A percentile compares a stretch with the other conserved stretches of the same genome.
phyloP scores from a whole-genome alignment of 2,797 vertebrate species.

The Halcyon chelicuti region DNA sequence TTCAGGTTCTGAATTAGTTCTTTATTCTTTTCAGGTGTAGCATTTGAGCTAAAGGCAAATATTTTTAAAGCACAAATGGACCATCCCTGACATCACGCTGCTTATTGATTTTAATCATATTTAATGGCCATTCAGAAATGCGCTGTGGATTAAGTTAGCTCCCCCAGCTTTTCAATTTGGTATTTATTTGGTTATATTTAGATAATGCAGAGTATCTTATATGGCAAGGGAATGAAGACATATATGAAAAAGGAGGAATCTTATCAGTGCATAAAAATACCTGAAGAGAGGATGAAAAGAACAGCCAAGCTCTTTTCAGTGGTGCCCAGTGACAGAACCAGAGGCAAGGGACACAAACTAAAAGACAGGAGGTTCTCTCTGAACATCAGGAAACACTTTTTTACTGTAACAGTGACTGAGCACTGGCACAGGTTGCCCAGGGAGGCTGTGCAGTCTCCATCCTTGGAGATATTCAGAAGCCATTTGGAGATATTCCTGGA shows the following conservation, averaged over 20 bases:
- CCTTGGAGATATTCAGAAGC: background rate
- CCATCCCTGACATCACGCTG: background rate
- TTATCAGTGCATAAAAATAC: background rate
- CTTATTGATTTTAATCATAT: background rate
- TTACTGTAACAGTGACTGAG: background rate
- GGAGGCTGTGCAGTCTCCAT: background rate
- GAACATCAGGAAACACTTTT: background rate
- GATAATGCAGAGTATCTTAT: background rate
- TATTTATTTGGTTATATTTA: background rate
- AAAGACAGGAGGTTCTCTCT: background rate
- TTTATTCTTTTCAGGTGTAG: background rate
- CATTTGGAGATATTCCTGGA: background rate
- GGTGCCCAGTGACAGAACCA: background rate
- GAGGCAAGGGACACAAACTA: background rate
- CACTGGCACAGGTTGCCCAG: background rate
- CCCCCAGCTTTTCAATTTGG: background rate
- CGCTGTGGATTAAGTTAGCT: background rate
- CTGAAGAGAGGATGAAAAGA: background rate
- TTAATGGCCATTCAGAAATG: background rate
- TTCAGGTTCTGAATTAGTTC: background rate
- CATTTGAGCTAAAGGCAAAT: background rate
- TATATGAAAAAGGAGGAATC: background rate
- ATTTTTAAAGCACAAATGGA: background rate
- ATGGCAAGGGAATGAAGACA: background rate
- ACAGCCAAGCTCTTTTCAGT: background rate